Conservation (phyloP, 2,113 vertebrate species). For the Hylia prasina region DNA sequence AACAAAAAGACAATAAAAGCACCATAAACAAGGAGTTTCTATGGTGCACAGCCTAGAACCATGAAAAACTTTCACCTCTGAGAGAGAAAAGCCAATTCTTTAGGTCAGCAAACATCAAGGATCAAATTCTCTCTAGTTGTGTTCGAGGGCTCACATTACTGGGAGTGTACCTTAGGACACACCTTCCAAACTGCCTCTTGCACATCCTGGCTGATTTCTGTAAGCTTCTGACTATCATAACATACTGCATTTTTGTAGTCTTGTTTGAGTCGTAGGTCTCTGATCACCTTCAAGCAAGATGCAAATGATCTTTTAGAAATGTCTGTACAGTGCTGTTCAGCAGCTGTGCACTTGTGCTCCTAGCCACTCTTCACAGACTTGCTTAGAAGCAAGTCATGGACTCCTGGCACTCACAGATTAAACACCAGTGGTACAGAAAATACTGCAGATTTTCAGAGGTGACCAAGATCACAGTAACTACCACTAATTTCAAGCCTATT, state of each 20-base stretch:
- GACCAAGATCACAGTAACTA: neutral
- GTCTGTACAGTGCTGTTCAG: neutral
- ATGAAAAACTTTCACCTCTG: neutral
- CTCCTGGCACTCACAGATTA: neutral
- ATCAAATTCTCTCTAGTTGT: neutral
- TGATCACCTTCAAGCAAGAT: neutral
- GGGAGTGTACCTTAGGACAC: neutral
- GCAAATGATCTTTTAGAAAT: neutral
- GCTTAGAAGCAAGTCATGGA: neutral
- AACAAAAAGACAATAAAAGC: neutral
- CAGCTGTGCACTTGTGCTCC: accelerated
- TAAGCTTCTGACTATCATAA: neutral
- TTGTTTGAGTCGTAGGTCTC: neutral
- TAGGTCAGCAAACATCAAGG: neutral
- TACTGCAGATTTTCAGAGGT: neutral
- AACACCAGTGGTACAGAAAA: neutral
- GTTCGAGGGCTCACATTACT: accelerated
- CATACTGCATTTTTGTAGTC: neutral
- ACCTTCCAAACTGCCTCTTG: neutral
- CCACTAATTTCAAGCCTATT: neutral
- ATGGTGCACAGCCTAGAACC: neutral
- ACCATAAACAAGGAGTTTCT: neutral
- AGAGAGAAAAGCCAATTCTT: neutral
- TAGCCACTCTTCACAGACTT: neutral
- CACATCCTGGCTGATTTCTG: neutral